Conservation (phyloP, 1,140 invertebrate species). For the Drosophila pandora region DNA sequence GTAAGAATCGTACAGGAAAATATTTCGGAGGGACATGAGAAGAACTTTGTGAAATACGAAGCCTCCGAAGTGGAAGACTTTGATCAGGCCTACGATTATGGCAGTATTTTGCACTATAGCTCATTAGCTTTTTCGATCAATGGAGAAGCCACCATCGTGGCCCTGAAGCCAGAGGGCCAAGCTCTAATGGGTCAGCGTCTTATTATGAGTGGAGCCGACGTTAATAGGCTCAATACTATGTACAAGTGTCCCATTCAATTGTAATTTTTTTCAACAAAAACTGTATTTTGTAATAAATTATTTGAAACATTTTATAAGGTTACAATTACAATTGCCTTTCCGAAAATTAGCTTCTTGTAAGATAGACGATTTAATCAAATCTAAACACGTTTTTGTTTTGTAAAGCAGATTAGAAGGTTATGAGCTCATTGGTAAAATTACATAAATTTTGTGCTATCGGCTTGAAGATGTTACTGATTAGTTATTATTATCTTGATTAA, state of each 20-base stretch:
- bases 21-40: constrained; percentile 85
- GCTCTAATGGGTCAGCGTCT: constrained; percentile 85
- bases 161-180: constrained; percentile 68
- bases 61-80: constrained; percentile 83
- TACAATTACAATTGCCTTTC: too few species aligned
- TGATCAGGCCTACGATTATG: constrained; percentile 86
- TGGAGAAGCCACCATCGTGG: constrained; percentile 88
- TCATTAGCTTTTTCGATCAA: constrained; percentile 89
- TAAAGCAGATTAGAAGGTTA: too few species aligned
- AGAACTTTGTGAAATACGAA: constrained; percentile 85
- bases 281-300: neutral
- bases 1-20: constrained; percentile 89
- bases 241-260: constrained; percentile 82
- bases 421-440: too few species aligned
- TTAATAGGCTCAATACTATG: constrained; percentile 85
- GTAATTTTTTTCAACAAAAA: constrained; percentile 22
- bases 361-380: too few species aligned
- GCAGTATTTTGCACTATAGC: constrained; percentile 89
- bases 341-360: too few species aligned
- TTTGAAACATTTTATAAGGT: too few species aligned
- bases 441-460: too few species aligned
- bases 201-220: constrained; percentile 85
- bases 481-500: too few species aligned
- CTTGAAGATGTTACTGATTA: too few species aligned
- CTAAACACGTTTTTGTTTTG: too few species aligned